These are phyloP conservation scores for Oppia nitens DNA, from an alignment of 1,140 invertebrate genomes.

Conservation along the genomic window DNA sequence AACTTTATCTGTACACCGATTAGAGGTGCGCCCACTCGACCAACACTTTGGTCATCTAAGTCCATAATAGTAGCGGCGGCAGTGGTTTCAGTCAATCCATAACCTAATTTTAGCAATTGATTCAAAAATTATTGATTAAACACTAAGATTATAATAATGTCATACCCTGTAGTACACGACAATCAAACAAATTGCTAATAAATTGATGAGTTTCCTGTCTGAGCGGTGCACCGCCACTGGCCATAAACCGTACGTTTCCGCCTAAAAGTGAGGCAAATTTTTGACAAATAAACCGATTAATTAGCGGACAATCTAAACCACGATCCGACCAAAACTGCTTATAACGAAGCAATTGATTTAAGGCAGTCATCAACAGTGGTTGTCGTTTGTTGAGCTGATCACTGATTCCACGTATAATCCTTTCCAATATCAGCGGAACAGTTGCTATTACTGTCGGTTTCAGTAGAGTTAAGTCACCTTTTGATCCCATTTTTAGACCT, in stretches of 20 bases:
- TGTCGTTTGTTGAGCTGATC: conserved; percentile 26
- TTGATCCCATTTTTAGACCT: conserved; percentile 21
- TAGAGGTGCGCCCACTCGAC: conserved; percentile 36
- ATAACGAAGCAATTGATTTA: conserved; percentile 28
- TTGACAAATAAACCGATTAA: conserved; percentile 14
- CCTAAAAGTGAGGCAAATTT: conserved; percentile 11
- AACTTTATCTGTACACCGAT: conserved; percentile 23
- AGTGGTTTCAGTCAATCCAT: conserved; percentile 91
- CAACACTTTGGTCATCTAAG: conserved; percentile 22
- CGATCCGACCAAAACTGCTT: conserved; percentile 23
- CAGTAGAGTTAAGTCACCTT: conserved; percentile 23
- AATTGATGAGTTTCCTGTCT: conserved; percentile 87
- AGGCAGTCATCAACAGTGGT: conserved; percentile 25
- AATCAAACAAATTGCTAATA: conserved; percentile 80
- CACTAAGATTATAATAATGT: not conserved
- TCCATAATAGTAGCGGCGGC: conserved; percentile 23
- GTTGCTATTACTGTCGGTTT: conserved; percentile 23
- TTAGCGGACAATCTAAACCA: conserved; percentile 28
- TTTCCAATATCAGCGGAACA: conserved; percentile 50
- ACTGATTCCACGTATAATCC: conserved; percentile 85
- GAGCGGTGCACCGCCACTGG: conserved; percentile 48
- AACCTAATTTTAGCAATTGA: conserved; percentile 29
- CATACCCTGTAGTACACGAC: conserved; percentile 68
- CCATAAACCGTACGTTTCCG: not conserved
- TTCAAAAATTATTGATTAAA: not conserved